Evolutionary conservation across 2,888 invertebrate species (phyloP).

Genomic region (Caenorhabditis panamensis): DNA sequence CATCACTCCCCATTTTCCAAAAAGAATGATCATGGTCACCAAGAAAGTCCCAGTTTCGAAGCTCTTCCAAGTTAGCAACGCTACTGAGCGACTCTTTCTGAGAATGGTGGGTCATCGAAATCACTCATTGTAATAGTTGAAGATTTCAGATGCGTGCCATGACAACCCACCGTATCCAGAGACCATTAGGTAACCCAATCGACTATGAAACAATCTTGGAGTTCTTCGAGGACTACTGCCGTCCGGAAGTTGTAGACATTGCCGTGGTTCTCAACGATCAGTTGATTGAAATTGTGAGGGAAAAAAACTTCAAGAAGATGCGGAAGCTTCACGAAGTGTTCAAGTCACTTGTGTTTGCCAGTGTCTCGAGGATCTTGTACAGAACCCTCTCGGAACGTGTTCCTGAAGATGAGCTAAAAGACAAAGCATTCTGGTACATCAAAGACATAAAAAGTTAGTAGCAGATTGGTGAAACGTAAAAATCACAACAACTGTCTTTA

Average conservation of each 20-base stretch:
- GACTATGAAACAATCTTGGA: background rate
- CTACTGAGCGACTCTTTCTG: background rate
- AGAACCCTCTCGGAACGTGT: background rate
- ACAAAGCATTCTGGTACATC: background rate
- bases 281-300: background rate
- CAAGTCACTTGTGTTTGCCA: conserved; percentile 14
- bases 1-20: background rate
- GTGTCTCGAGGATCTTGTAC: background rate
- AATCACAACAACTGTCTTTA: background rate
- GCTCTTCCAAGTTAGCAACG: background rate
- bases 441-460: background rate
- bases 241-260: conserved; percentile 10
- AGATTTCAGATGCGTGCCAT: conserved; percentile 8
- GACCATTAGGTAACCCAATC: background rate
- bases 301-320: background rate
- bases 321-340: conserved; percentile 4
- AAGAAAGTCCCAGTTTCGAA: background rate
- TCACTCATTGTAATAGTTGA: background rate
- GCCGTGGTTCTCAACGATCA: conserved; percentile 4
- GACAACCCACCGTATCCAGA: background rate
- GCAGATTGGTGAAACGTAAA: background rate
- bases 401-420: background rate
- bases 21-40: background rate
- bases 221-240: conserved; percentile 8
- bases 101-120: conserved; percentile 7